Evolutionary conservation across 2,113 vertebrate species (phyloP).

Genomic region (Parus major): DNA sequence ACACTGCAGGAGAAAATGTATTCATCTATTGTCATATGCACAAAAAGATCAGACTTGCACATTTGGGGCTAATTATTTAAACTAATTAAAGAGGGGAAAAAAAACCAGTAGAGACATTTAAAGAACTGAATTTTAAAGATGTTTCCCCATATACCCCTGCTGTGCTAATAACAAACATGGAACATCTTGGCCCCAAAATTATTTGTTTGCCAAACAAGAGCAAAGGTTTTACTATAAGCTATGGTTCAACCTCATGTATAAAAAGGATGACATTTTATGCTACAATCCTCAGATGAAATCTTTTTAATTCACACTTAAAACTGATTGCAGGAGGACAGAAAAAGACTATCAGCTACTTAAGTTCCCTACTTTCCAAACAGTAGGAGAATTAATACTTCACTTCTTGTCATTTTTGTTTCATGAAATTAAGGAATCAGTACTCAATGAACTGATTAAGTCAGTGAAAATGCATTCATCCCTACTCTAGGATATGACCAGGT

Average conservation of each 20-base stretch:
- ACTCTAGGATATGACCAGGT: background rate
- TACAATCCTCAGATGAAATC: background rate
- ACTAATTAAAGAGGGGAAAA: background rate
- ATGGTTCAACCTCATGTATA: background rate
- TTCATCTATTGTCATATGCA: constrained; percentile 17
- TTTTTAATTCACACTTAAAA: background rate
- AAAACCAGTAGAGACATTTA: background rate
- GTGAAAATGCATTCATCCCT: background rate
- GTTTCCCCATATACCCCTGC: background rate
- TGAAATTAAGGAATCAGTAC: background rate
- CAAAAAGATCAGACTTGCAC: constrained; percentile 12
- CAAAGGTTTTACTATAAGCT: background rate
- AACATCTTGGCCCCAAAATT: background rate
- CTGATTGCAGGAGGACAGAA: background rate
- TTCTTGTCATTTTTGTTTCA: background rate
- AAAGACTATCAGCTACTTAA: background rate
- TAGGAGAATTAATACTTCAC: background rate
- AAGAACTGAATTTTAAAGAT: background rate
- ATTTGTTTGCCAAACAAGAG: background rate
- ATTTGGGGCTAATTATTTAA: constrained; percentile 27
- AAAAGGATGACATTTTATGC: background rate
- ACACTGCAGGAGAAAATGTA: constrained; percentile 2
- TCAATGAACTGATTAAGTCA: background rate
- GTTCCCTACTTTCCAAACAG: background rate
- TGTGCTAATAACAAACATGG: background rate